Evolutionary conservation across 35 echinoderm and acorn worm genomes (phyloP).

Genomic region (Apostichopus japonicus): DNA sequence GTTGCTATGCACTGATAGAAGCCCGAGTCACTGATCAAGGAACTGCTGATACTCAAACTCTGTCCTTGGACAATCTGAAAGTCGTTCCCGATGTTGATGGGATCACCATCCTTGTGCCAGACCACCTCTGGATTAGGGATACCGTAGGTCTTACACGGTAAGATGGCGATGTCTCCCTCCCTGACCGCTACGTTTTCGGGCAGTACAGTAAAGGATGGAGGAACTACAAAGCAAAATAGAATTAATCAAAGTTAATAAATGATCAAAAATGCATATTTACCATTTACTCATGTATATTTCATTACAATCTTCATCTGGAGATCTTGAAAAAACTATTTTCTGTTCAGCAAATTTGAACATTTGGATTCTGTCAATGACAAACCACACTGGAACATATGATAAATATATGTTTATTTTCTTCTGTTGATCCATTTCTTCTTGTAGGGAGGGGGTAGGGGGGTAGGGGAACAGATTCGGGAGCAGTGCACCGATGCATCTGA

Average conservation of each 20-base stretch:
- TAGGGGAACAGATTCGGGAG: no score
- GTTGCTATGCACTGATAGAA: conserved; percentile 39
- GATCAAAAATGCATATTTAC: background rate
- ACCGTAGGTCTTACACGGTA: conserved; percentile 18
- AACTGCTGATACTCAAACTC: background rate
- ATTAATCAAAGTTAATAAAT: background rate
- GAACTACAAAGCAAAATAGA: conserved; percentile 18
- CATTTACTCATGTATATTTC: background rate
- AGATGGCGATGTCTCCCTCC: background rate
- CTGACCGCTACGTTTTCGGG: background rate
- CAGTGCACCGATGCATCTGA: no score
- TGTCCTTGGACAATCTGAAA: conserved; percentile 1
- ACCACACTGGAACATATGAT: no score
- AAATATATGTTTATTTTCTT: no score
- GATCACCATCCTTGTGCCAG: conserved; percentile 6
- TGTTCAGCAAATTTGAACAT: no score
- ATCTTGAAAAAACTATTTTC: no score
- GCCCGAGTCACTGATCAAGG: background rate
- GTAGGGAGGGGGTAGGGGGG: no score
- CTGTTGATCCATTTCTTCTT: no score
- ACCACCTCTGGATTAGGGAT: background rate
- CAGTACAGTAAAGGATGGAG: background rate
- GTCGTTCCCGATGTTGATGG: background rate
- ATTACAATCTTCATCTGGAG: no score
- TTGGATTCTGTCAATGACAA: no score